Evolutionary conservation across 2,888 invertebrate genomes (phyloP), one percentile per base, ranked within the genome.

Genomic region (Conomelus anceps): DNA sequence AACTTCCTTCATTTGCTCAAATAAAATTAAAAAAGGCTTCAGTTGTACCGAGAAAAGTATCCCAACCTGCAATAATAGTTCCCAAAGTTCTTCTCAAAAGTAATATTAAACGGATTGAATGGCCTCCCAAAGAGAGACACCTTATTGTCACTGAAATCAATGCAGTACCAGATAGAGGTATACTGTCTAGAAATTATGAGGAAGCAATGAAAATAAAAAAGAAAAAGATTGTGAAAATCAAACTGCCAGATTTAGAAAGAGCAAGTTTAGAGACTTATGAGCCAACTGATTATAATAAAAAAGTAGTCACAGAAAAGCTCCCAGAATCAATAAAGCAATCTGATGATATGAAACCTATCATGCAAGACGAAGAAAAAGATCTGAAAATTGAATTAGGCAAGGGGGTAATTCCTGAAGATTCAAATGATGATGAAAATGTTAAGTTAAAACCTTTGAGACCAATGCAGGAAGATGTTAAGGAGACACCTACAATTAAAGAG

Each of bases 1-100:
- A 95, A 23, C 93, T 94, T 17, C 95, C 96, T 0, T 95, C 95
- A 89, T 95, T 96, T 91, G 95, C 95, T 89, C 94, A 95, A 93
- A 93, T 96, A 1, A 96, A 96, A 93, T 93, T 97, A 4, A 96
- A 94, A 92, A 96, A 96, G 92, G 93, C 94, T 1, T 92, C 93
- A 22, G 93, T 91, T 85, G 91, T 92, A 63, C 92, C 92, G 41
- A 93, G 93, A 90, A 93, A 93, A 89, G 93, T 93, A 89, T 90
- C 91, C 0, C 92, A 93, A 90, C 91, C 89, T 26, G 89, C 92
- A 41, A 63, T 91, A 23, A 93, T 94, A 91, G 90, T 94, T 22
- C 94, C 94, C 0, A 94, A 94, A 92, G 93, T 94, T 90, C 91
- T 94, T 90, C 91, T 94, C 23, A 94, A 94, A 90, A 94, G 94